A percentile compares a stretch with the other conserved stretches of the same genome.
These are phyloP conservation scores for Volucella inflata DNA, from an alignment of 2,888 invertebrate species.

Conservation along the genomic window DNA sequence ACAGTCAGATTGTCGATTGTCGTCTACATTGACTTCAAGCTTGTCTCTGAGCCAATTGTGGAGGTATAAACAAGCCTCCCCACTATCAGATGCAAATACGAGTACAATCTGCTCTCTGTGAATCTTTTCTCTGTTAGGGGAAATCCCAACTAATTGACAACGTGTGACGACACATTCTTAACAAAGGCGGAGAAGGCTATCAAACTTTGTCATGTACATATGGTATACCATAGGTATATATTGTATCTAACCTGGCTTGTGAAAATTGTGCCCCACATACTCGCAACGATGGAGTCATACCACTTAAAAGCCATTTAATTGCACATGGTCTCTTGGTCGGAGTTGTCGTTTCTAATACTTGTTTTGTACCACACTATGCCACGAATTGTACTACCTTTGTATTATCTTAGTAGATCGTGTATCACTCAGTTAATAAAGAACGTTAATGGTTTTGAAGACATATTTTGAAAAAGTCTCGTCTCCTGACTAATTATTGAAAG, in stretches of 20 bases:
- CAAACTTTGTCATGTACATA: not conserved
- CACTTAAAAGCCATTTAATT: slow-evolving; percentile 43
- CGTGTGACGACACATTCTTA: slow-evolving; percentile 32
- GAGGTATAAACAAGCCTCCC: slow-evolving; percentile 2
- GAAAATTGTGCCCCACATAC: slow-evolving; percentile 61
- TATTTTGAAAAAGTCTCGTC: too few species aligned
- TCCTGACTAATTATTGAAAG: too few species aligned
- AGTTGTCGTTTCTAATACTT: too few species aligned
- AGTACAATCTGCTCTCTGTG: slow-evolving; percentile 1
- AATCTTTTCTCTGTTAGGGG: slow-evolving; percentile 48
- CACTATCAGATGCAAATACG: slow-evolving; percentile 53
- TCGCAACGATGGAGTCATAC: slow-evolving; percentile 35
- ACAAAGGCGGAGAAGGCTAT: not conserved
- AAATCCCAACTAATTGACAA: slow-evolving; percentile 66
- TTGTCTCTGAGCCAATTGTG: slow-evolving; percentile 3
- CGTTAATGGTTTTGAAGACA: too few species aligned
- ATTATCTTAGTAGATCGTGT: too few species aligned
- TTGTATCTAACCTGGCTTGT: not conserved
- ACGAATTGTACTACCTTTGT: too few species aligned
- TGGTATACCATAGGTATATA: too few species aligned
- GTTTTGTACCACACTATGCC: too few species aligned
- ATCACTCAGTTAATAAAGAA: too few species aligned
- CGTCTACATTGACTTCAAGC: slow-evolving; percentile 52
- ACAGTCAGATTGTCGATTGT: slow-evolving; percentile 47
- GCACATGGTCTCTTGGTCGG: slow-evolving; percentile 34